These are phyloP conservation scores for Neomonachus schauinslandi DNA, from an alignment of 2,113 vertebrate genomes.

Conservation along the genomic window DNA sequence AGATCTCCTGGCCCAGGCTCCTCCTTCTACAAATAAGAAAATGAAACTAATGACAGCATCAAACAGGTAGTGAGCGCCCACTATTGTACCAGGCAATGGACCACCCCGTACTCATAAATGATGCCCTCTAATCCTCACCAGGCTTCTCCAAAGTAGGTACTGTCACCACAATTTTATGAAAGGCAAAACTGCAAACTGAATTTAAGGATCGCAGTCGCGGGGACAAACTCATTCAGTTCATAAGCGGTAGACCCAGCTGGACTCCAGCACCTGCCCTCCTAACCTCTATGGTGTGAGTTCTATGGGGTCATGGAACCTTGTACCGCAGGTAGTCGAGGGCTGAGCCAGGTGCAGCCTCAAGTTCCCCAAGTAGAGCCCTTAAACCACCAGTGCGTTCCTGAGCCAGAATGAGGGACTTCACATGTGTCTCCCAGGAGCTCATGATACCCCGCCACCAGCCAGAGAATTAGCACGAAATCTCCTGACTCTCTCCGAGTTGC, in stretches of 20 bases:
- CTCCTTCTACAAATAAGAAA: background rate
- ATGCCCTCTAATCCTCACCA: background rate
- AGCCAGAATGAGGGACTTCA: background rate
- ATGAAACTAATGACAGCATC: background rate
- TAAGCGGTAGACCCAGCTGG: background rate
- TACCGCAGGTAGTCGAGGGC: too few relatives aligned
- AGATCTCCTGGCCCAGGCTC: background rate
- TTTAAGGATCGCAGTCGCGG: background rate
- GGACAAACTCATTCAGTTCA: background rate
- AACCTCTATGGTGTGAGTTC: background rate
- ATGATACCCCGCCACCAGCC: too few relatives aligned
- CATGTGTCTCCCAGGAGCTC: background rate
- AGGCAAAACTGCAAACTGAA: background rate
- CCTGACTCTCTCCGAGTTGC: background rate
- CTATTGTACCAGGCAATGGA: fast-evolving
- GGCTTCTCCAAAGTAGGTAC: background rate
- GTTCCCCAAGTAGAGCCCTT: background rate
- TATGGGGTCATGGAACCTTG: background rate
- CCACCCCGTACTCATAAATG: background rate
- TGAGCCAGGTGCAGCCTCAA: background rate
- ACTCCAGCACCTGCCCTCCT: too few relatives aligned
- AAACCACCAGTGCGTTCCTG: background rate
- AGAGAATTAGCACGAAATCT: background rate
- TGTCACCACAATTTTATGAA: background rate
- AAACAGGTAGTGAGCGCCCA: background rate